Conservation (phyloP, 2,888 invertebrate genomes). For the Xanthorhoe designata region DNA sequence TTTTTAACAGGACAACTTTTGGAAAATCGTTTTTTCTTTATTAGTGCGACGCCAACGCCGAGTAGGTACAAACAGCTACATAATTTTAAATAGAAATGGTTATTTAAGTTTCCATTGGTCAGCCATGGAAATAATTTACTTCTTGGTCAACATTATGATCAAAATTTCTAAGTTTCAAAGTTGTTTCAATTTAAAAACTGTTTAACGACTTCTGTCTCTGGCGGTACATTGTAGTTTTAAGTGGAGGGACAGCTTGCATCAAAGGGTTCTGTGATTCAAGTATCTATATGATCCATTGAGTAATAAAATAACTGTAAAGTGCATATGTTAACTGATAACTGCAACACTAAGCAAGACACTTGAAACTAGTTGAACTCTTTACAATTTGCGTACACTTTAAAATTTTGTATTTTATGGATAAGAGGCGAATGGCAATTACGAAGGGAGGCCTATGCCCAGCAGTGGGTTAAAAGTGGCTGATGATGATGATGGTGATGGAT, state of each 20-base stretch:
- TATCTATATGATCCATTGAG: neutral
- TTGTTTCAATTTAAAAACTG: neutral
- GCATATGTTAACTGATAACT: neutral
- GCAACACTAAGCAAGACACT: slow-evolving; percentile 2
- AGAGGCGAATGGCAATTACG: too few species aligned
- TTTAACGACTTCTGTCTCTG: neutral
- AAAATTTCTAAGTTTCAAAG: neutral
- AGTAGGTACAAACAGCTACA: too few species aligned
- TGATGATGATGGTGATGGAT: too few species aligned
- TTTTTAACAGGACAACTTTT: too few species aligned
- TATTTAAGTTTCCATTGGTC: too few species aligned
- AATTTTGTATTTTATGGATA: neutral
- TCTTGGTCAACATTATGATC: too few species aligned
- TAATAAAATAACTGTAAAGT: neutral
- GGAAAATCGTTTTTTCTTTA: too few species aligned
- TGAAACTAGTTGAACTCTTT: neutral
- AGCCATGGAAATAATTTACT: too few species aligned
- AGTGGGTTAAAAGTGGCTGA: too few species aligned
- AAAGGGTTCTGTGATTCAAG: neutral
- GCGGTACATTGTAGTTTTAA: neutral
- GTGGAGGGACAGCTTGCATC: neutral
- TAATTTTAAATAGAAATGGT: too few species aligned
- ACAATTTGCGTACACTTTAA: neutral
- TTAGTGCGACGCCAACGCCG: too few species aligned
- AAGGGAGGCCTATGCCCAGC: too few species aligned